Percentiles rank a stretch among this genome's conserved stretches.
Evolutionary conservation across 2,113 vertebrate genomes (phyloP).

Genomic region (Prunella fulvescens): DNA sequence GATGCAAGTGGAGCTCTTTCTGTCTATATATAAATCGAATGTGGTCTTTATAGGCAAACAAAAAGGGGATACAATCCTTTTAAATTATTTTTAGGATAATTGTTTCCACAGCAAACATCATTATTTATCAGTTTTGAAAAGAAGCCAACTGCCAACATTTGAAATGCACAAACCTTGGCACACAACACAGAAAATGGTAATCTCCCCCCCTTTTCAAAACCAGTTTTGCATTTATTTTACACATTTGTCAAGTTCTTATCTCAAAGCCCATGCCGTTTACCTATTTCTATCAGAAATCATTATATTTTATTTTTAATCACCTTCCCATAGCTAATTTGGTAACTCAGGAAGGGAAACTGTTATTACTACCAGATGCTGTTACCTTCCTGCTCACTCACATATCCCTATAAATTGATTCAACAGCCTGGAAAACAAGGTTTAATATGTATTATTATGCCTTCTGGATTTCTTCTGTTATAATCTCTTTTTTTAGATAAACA

Average conservation of each 20-base stretch:
- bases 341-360: constrained; percentile 47
- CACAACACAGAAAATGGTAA: constrained; percentile 33
- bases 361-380: constrained; percentile 55
- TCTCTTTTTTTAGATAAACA: not conserved
- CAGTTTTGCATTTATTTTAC: constrained; percentile 44
- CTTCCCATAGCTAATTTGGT: constrained; percentile 33
- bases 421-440: constrained; percentile 6
- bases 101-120: constrained; percentile 63
- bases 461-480: not conserved
- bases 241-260: constrained; percentile 60
- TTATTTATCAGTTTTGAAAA: constrained; percentile 67
- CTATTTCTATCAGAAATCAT: constrained; percentile 49
- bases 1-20: constrained; percentile 47
- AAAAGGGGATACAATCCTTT: constrained; percentile 55
- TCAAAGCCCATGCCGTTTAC: constrained; percentile 32
- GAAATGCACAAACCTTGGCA: constrained; percentile 59
- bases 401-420: constrained; percentile 6
- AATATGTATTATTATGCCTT: not conserved
- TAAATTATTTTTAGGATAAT: constrained; percentile 67
- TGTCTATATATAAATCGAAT: constrained; percentile 52
- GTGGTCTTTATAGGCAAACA: constrained; percentile 60
- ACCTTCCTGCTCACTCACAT: constrained; percentile 31
- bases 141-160: constrained; percentile 52
- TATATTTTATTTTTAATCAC: constrained; percentile 43
- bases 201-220: constrained; percentile 20